Conservation (phyloP, 2,888 invertebrate species). For the Deladenus siricidicola region DNA sequence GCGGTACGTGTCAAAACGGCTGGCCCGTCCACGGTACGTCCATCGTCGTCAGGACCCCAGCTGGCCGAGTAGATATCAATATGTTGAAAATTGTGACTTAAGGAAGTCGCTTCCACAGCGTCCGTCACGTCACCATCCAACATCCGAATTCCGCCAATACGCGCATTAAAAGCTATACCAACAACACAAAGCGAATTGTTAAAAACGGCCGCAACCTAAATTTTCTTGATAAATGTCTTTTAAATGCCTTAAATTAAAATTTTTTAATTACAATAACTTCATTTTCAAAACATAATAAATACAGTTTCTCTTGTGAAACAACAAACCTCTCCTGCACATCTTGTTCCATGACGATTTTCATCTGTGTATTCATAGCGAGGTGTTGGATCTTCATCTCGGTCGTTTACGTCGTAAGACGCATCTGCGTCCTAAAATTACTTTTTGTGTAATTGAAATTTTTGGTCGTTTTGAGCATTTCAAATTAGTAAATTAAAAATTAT, state of each 20-base stretch:
- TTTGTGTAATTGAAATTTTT: background rate
- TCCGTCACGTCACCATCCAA: conserved; percentile 86
- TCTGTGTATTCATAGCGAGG: conserved; percentile 93
- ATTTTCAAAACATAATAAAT: too few relatives aligned
- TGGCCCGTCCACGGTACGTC: conserved; percentile 74
- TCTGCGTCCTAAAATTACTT: conserved; percentile 68
- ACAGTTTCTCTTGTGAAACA: too few relatives aligned
- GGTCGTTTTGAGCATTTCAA: too few relatives aligned
- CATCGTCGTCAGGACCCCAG: conserved; percentile 70
- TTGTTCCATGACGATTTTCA: conserved; percentile 77
- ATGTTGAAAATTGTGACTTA: conserved; percentile 87
- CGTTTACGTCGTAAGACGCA: conserved; percentile 94
- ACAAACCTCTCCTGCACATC: conserved; percentile 77
- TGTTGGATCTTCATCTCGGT: conserved; percentile 88
- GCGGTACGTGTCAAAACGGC: conserved; percentile 87
- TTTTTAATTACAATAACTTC: too few relatives aligned
- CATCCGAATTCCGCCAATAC: conserved; percentile 65
- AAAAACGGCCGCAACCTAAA: conserved; percentile 78
- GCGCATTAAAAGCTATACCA: conserved; percentile 88
- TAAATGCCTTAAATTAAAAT: background rate
- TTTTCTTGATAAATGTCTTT: background rate
- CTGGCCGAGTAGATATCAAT: conserved; percentile 95
- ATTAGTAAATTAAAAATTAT: too few relatives aligned
- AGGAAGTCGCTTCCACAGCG: conserved; percentile 85
- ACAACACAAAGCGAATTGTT: conserved; percentile 90